Conservation (phyloP, 2,888 invertebrate genomes). For the Chymomyza procnemis region DNA sequence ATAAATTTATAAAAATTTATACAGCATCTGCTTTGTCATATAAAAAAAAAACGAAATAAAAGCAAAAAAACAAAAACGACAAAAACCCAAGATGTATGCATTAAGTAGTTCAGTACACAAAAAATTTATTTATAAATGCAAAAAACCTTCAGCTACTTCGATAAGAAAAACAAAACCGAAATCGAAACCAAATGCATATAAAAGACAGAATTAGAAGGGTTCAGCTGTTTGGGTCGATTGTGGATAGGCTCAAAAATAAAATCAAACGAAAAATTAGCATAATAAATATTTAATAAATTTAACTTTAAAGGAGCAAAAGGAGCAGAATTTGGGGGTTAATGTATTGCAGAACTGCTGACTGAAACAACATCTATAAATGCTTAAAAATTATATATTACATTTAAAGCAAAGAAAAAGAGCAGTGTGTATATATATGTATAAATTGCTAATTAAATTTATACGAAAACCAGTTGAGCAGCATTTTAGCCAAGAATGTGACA, state of each 20-base stretch:
- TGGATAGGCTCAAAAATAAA: slow-evolving; percentile 8
- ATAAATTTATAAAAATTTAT: background rate
- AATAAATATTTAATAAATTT: slow-evolving; percentile 39
- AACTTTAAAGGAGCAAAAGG: too few species aligned
- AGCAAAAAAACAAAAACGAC: background rate
- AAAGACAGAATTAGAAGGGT: background rate
- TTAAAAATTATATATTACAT: background rate
- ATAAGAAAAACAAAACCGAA: too few species aligned
- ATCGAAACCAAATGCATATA: background rate
- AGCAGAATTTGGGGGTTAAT: background rate
- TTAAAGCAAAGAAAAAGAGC: too few species aligned
- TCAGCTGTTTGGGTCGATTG: background rate
- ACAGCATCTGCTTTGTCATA: background rate
- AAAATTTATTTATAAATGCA: slow-evolving; percentile 5
- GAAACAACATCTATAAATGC: background rate
- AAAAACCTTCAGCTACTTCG: slow-evolving; percentile 4
- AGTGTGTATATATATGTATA: slow-evolving; percentile 21
- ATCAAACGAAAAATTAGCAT: slow-evolving; percentile 44
- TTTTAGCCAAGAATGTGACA: slow-evolving; percentile 30
- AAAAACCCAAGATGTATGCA: background rate
- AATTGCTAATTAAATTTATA: slow-evolving; percentile 55
- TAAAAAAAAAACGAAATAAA: too few species aligned
- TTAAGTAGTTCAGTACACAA: background rate
- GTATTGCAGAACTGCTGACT: background rate
- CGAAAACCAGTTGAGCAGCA: slow-evolving; percentile 51